Evolutionary conservation across 2,888 invertebrate species (phyloP).

Genomic region (Lutraria lutraria): DNA sequence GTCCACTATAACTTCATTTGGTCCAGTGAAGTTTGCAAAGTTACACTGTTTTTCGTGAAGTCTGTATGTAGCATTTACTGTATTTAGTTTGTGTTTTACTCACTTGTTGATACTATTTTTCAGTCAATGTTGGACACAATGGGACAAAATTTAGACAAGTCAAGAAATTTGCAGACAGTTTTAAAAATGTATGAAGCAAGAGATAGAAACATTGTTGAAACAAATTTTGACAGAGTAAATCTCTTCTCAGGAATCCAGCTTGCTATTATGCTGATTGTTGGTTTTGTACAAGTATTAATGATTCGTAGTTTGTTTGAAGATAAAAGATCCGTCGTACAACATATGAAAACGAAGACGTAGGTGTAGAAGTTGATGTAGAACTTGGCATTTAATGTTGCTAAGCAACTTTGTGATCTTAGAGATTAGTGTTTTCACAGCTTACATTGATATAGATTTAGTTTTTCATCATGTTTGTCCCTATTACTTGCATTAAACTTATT

Average conservation of each 20-base stretch:
- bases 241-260: constrained; percentile 91
- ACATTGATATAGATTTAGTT: background rate
- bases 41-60: too few species aligned
- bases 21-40: too few species aligned
- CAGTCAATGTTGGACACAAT: constrained; percentile 90
- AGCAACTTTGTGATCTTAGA: constrained; percentile 3
- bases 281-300: constrained; percentile 91
- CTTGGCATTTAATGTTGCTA: background rate
- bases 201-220: constrained; percentile 93
- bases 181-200: constrained; percentile 92
- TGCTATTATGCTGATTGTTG: constrained; percentile 91
- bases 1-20: too few species aligned
- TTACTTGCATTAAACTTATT: background rate
- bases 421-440: constrained; percentile 8
- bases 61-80: too few species aligned
- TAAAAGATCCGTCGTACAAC: constrained; percentile 68
- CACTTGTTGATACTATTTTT: constrained; percentile 76
- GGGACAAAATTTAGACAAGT: constrained; percentile 86
- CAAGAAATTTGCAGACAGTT: constrained; percentile 84
- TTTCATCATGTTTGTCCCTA: constrained; percentile 8
- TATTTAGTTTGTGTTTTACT: background rate
- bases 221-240: constrained; percentile 93
- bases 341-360: constrained; percentile 72
- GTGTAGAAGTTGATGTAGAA: background rate
- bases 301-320: constrained; percentile 93